Base-by-base conservation (phyloP, 2,888 invertebrate species). In the Elysia crispata region DNA sequence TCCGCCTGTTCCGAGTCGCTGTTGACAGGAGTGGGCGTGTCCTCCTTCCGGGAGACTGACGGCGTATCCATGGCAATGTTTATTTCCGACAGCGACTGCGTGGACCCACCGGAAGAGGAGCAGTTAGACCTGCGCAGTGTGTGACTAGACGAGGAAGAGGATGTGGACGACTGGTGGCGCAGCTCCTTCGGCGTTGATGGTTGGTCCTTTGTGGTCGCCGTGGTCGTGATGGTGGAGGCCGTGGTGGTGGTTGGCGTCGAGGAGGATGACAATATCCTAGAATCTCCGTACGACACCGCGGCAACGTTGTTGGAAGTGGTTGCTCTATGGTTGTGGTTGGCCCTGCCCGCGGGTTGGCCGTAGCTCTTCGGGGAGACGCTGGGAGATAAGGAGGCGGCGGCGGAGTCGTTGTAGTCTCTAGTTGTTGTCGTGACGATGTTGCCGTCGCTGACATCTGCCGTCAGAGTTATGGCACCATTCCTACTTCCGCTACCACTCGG, bases 11-110 rank as follows among this genome's bases (percentile, higher is more conserved):
- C 89, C 41, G 82, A 85, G 78, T 89, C 88, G 75, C 88, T 88
- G 85, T 88, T 88, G n/a, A 87, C 85, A 28, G 88, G 87, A 3
- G 88, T 88, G 8, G 86, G 84, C 67, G 86, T 87, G 69, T 86
- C 89, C 66, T 87, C 85, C 74, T 86, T 87, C 31, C 86, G 85
- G 8, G 85, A 86, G 41, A 85, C 86, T 41, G 83, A 79, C 11
- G 80, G 77, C 3, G 85, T 85, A 13, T 79, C 83, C 5, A 83
- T 83, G 13, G 84, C 82, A 25, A 83, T 69, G 8, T 83, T 85
- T 13, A 30, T 6, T 6, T 23, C 66, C 23, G 66, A 30, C 60
- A 60, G 60, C 3, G 60, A 60, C 60, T 60, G 60, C 41, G 41
- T 41, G 15, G 60, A 60, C 6, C n/a, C 20, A 15, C 23, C n/a